Conservation (phyloP, 2,113 vertebrate species). For the Hipposideros armiger region DNA sequence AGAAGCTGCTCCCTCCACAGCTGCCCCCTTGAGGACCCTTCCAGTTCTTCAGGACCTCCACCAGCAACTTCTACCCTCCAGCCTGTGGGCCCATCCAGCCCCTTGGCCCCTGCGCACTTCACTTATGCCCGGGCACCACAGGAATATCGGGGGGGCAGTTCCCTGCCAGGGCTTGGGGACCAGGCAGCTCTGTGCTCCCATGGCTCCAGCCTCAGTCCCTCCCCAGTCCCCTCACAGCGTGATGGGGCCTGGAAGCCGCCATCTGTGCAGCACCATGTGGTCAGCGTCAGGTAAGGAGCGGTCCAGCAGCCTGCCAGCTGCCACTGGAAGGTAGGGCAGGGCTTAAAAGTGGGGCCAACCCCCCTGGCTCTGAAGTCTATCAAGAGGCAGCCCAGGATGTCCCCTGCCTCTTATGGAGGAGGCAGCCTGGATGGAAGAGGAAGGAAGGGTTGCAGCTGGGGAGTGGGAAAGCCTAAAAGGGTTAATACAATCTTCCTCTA, state of each 20-base stretch:
- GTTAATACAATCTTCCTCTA: background rate
- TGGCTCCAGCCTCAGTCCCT: constrained; percentile 85
- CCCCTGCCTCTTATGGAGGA: constrained; percentile 15
- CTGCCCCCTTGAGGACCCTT: constrained; percentile 85
- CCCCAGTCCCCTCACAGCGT: constrained; percentile 84
- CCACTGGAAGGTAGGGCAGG: background rate
- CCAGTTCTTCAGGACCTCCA: constrained; percentile 77
- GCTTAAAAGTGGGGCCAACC: background rate
- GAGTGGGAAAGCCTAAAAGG: background rate
- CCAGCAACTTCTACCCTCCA: constrained; percentile 83
- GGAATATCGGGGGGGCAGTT: constrained; percentile 82
- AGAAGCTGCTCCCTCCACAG: constrained; percentile 88
- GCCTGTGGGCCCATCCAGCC: constrained; percentile 84
- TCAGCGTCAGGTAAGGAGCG: constrained; percentile 92
- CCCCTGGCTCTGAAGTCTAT: background rate
- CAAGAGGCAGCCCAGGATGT: background rate
- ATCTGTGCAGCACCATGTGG: constrained; percentile 90
- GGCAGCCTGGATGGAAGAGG: background rate
- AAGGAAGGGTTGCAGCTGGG: background rate
- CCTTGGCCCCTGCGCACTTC: constrained; percentile 82
- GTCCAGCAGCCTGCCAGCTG: background rate
- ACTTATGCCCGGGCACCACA: constrained; percentile 82
- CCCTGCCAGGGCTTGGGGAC: constrained; percentile 85
- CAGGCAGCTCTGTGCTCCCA: constrained; percentile 86
- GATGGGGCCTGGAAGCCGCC: constrained; percentile 87